Percentiles rank a stretch among this genome's conserved stretches.
These are phyloP conservation scores for Eurytoma californica DNA, from an alignment of 2,888 invertebrate genomes.

Conservation along the genomic window DNA sequence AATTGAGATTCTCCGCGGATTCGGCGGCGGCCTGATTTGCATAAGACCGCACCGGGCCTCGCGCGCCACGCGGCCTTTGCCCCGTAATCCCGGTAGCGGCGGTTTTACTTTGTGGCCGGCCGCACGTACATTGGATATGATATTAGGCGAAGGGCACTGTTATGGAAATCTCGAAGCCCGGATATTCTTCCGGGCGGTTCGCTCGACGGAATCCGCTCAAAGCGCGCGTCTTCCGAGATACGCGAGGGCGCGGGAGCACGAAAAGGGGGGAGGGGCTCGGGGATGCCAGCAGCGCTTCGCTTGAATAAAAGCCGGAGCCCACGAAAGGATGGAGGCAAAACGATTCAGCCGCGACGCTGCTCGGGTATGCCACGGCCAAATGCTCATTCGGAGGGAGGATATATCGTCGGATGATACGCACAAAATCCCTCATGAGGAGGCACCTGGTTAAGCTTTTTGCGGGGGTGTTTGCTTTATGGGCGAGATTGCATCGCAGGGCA, in stretches of 20 bases:
- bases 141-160: slow-evolving; percentile 60
- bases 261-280: neutral
- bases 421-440: too few relatives aligned
- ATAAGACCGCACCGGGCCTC: slow-evolving; percentile 48
- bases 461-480: too few relatives aligned
- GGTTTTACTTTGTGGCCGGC: slow-evolving; percentile 60
- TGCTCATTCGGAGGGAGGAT: too few relatives aligned
- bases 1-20: slow-evolving; percentile 63
- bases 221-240: neutral
- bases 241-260: neutral
- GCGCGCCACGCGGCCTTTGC: neutral
- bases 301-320: too few relatives aligned
- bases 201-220: slow-evolving; percentile 55
- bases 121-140: slow-evolving; percentile 60
- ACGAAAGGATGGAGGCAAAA: too few relatives aligned
- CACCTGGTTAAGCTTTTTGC: too few relatives aligned
- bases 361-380: too few relatives aligned
- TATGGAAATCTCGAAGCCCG: slow-evolving; percentile 59
- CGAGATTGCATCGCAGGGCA: too few relatives aligned
- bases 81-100: slow-evolving; percentile 56
- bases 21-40: slow-evolving; percentile 59
- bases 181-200: slow-evolving; percentile 60
- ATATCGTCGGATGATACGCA: too few relatives aligned
- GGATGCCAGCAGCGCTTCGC: neutral
- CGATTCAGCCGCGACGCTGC: too few relatives aligned